Base-by-base conservation (phyloP, 2,797 vertebrate species). In the Sebastes steindachneri region DNA sequence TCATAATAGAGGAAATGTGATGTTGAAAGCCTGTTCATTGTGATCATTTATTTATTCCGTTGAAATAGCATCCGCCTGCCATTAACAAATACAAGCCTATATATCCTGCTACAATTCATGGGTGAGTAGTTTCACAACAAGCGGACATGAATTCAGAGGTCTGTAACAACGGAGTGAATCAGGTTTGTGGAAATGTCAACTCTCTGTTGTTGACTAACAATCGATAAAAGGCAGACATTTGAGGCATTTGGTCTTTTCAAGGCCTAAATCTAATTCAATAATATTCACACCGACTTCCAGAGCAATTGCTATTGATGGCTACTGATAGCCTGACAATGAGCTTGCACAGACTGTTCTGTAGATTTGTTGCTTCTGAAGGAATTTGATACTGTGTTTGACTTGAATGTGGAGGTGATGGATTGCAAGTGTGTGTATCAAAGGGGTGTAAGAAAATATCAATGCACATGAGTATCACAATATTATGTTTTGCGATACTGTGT, bases 141-240 rank as follows among this genome's bases (percentile, higher is more conserved):
- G 53, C 72, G 28, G 68, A 86, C 76, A 83, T 72, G 23, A 82
- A 87, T 80, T 79, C 62, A 72, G 37, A 79, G 72, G 65, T 87
- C 63, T 75, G 70, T 68, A 85, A 88, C 77, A 88, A 78, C 25
- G 75, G 54, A 82, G 65, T 15, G 74, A 80, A 85, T 90, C 75
- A 69, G 51, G 83, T 80, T 76, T 80, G 76, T 73, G 84, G 75
- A 92, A 93, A 93, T 93, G 90, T 90, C 90, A 91, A 57, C 64
- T 76, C 67, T 80, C 67, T 45, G 63, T 66, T 91, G 86, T 79
- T 78, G 82, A 84, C 83, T 69, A 79, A 69, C 77, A 74, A 83
- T 90, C 90, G 51, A 88, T 92, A 64, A 33, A 48, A 76, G 2
- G 53, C 82, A 84, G 83, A 78, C 81, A 48, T 86, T 78, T 73